Percentiles rank a stretch among this genome's conserved stretches.
Evolutionary conservation across 2,888 invertebrate genomes (phyloP).

Genomic region (Nesidiocoris tenuis): DNA sequence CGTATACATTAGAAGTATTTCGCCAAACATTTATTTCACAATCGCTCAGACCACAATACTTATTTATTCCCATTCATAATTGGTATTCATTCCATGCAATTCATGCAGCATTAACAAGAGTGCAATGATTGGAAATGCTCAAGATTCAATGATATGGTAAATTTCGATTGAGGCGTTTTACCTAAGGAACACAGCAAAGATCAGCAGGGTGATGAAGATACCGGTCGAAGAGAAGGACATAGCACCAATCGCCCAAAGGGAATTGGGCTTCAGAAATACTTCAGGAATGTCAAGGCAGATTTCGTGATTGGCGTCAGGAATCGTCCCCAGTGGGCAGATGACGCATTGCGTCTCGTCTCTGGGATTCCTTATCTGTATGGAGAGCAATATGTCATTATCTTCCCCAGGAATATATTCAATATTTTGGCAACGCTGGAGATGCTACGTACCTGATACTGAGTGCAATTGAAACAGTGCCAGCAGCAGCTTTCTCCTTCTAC

Average conservation of each 20-base stretch:
- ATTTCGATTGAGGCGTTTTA: no score
- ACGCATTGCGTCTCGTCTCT: slow-evolving; percentile 79
- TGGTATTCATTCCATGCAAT: no score
- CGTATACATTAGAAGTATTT: no score
- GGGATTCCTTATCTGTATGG: slow-evolving; percentile 71
- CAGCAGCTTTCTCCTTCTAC: slow-evolving; percentile 91
- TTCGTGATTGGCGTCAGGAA: slow-evolving; percentile 55
- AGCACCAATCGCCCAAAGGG: slow-evolving; percentile 89
- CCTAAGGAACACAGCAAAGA: slow-evolving; percentile 75
- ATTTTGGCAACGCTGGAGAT: no score
- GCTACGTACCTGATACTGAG: slow-evolving; percentile 78
- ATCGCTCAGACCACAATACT: no score
- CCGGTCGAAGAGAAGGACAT: slow-evolving; percentile 78
- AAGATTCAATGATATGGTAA: no score
- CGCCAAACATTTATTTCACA: no score
- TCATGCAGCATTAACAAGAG: no score
- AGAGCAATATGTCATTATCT: neutral
- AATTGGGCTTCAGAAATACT: slow-evolving; percentile 78
- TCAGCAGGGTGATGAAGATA: slow-evolving; percentile 73
- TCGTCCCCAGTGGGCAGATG: slow-evolving; percentile 65
- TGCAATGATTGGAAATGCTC: no score
- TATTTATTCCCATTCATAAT: no score
- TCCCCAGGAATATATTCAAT: neutral
- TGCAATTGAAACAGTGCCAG: slow-evolving; percentile 91
- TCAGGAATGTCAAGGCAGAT: slow-evolving; percentile 65